Conservation (phyloP, 2,888 invertebrate genomes). For the Anthrax anthrax region DNA sequence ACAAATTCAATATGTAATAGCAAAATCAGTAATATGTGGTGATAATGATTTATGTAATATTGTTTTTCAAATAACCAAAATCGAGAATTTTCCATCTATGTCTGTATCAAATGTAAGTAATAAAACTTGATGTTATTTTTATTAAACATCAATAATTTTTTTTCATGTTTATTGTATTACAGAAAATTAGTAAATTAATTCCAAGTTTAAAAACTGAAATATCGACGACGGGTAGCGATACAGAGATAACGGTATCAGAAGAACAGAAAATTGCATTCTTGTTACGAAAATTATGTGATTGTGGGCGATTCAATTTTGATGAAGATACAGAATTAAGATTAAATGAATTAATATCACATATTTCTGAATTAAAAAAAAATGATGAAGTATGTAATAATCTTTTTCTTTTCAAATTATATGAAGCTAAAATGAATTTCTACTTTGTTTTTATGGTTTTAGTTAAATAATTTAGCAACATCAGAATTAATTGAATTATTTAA, state of each 20-base stretch:
- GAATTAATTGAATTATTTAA: constrained; percentile 31
- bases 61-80: constrained; percentile 28
- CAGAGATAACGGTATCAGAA: neutral
- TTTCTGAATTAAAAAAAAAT: constrained; percentile 6
- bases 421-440: neutral
- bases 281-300: neutral
- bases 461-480: constrained; percentile 27
- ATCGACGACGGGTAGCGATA: neutral
- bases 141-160: too few species aligned
- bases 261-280: neutral
- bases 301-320: constrained; percentile 13
- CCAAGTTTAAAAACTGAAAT: neutral
- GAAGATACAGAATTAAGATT: constrained; percentile 26
- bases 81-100: constrained; percentile 25
- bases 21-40: constrained; percentile 24
- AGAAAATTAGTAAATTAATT: neutral
- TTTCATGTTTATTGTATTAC: neutral
- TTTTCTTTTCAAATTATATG: neutral
- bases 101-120: constrained; percentile 24
- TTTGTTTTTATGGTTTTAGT: constrained; percentile 1
- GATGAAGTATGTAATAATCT: neutral
- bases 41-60: constrained; percentile 23
- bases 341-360: constrained; percentile 18
- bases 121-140: too few species aligned
- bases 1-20: constrained; percentile 28